These are phyloP conservation scores for Parazoanthus atlanticus DNA, from an alignment of 92 coral and sea anemone species.

Conservation along the genomic window DNA sequence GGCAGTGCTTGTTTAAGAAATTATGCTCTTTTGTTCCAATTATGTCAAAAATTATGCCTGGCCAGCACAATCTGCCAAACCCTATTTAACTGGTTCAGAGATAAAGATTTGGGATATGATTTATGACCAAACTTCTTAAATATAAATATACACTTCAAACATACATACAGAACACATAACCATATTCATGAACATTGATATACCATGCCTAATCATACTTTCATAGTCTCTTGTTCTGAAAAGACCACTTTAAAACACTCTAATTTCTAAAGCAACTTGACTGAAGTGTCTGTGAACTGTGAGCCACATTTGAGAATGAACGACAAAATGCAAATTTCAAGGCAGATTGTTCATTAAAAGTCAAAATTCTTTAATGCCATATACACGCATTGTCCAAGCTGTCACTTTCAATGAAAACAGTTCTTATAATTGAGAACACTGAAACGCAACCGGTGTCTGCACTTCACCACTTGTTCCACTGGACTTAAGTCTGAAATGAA, in stretches of 20 bases:
- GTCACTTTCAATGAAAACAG: neutral
- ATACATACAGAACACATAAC: neutral
- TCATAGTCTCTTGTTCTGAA: neutral
- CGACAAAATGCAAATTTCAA: neutral
- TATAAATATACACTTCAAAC: too few relatives aligned
- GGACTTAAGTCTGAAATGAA: too few relatives aligned
- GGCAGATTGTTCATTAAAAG: neutral
- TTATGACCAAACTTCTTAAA: too few relatives aligned
- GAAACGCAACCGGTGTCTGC: neutral
- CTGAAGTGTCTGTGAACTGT: neutral
- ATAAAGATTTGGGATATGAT: too few relatives aligned
- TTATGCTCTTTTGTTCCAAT: too few relatives aligned
- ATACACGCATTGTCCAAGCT: neutral
- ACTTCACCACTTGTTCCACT: too few relatives aligned
- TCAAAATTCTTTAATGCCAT: neutral
- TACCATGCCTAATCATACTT: too few relatives aligned
- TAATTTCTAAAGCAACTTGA: neutral
- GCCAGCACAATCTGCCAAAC: too few relatives aligned
- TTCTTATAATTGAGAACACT: neutral
- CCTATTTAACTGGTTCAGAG: too few relatives aligned
- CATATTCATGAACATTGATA: neutral
- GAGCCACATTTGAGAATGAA: too few relatives aligned
- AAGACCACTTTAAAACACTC: neutral
- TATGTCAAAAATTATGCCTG: too few relatives aligned
- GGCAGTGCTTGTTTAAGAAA: too few relatives aligned